A percentile compares a stretch with the other conserved stretches of the same genome.
Conservation (phyloP, 2,113 vertebrate genomes). For the Pavo muticus region DNA sequence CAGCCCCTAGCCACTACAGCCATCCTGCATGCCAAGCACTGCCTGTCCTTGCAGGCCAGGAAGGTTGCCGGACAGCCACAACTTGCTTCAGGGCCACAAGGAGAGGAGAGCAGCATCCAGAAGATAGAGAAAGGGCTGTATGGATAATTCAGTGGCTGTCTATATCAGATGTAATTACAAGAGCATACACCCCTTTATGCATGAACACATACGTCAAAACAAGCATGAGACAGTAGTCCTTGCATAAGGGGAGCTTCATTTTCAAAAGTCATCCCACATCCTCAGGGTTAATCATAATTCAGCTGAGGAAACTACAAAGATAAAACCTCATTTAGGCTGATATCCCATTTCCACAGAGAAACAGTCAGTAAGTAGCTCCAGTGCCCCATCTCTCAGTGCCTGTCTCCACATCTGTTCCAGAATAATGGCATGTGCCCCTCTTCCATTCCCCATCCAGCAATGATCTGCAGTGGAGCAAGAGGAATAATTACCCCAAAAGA, state of each 20-base stretch:
- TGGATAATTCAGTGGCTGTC: background rate
- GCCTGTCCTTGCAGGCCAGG: background rate
- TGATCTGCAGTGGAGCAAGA: background rate
- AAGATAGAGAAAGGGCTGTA: background rate
- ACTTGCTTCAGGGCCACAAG: background rate
- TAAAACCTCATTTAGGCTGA: background rate
- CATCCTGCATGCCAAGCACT: fast-evolving
- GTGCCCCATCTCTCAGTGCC: background rate
- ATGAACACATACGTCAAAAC: background rate
- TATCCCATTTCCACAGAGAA: background rate
- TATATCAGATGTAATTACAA: background rate
- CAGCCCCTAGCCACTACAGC: fast-evolving
- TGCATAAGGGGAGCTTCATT: background rate
- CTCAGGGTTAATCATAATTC: slow-evolving; percentile 1
- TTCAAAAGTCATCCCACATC: background rate
- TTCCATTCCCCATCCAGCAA: background rate
- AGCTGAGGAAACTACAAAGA: slow-evolving; percentile 15
- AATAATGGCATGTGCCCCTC: fast-evolving
- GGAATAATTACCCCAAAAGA: background rate
- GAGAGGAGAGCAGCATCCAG: background rate
- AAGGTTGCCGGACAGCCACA: background rate
- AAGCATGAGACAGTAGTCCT: background rate
- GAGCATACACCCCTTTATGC: background rate
- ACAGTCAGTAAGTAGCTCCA: background rate
- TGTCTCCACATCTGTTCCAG: background rate